phyloP scores from a whole-genome alignment of 1,140 invertebrate species.

The Ostrea edulis region DNA sequence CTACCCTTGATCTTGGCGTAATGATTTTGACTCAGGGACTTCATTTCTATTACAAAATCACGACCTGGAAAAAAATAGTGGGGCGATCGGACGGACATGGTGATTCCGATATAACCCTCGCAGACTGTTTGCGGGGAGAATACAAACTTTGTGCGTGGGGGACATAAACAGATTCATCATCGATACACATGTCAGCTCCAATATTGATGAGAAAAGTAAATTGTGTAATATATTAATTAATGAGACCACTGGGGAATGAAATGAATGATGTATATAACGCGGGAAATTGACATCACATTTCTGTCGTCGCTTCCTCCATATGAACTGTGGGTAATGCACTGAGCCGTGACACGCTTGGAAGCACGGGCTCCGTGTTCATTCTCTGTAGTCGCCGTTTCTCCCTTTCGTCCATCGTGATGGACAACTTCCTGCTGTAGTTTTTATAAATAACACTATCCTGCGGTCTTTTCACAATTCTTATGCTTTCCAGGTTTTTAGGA shows the following conservation, averaged over 20 bases:
- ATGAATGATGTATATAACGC: neutral
- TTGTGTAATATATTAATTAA: neutral
- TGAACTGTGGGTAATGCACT: slow-evolving; percentile 61
- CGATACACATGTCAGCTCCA: too few species aligned
- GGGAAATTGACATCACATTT: slow-evolving; percentile 59
- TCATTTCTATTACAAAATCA: too few species aligned
- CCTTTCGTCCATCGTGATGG: slow-evolving; percentile 72
- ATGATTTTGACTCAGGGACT: too few species aligned
- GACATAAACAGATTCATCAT: too few species aligned
- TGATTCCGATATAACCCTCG: too few species aligned
- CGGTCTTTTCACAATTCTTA: slow-evolving; percentile 71
- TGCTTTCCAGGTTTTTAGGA: slow-evolving; percentile 76
- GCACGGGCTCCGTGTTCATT: slow-evolving; percentile 71
- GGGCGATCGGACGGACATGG: too few species aligned
- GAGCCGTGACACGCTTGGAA: slow-evolving; percentile 52
- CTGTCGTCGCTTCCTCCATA: slow-evolving; percentile 67
- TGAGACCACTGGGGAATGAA: neutral
- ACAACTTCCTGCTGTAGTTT: slow-evolving; percentile 74
- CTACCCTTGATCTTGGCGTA: too few species aligned
- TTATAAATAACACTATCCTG: slow-evolving; percentile 77
- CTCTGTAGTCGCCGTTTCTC: slow-evolving; percentile 72
- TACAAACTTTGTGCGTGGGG: too few species aligned
- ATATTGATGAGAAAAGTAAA: neutral
- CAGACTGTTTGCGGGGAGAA: too few species aligned
- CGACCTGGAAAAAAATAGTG: too few species aligned